Base-by-base conservation (phyloP, 1,140 invertebrate species). In the Aphaenogaster floridana region DNA sequence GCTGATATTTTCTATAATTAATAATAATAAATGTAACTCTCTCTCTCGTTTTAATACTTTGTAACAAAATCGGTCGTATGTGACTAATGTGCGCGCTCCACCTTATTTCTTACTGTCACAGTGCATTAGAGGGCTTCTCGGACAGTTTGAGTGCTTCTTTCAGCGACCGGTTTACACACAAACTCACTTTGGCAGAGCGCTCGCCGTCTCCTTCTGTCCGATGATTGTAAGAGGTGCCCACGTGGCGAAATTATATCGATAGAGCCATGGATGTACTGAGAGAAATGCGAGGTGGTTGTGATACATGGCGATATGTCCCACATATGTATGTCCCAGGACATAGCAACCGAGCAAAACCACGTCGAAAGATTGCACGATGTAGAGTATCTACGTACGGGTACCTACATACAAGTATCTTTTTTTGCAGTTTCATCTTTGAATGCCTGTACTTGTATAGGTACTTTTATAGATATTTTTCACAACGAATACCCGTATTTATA, bases 71-170 rank as follows among this genome's bases (percentile, higher is more conserved):
- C 71, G 77, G 72, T 88, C 54, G 34, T 17, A 63, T 45, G 76
- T 86, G 76, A 88, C 68, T 90, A 88, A 88, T 83, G 74, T 69
- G 45, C 45, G 8, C 64, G 48, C 21, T 79, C 17, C 45, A 66
- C 61, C 68, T 72, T 78, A 76, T 78, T 87, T 86, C 61, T 77
- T 89, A 78, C 68, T 86, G 66, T 76, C 61, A 66, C 21, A 61
- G 78, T 69, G 57, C 63, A 79, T 86, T 84, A 83, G 66, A 71
- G 59, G 28, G 57, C 11, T 64, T 69, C 54, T 69, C 54, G 69
- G 84, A 90, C 83, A 88, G 78, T 91, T 86, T 84, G 86, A 80
- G 77, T 89, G 72, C 69, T 84, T 84, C 78, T 89, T 91, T 88
- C 59, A 61, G 79, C 34, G 78, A 50, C 50, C 34, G 34, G 48